A percentile compares a stretch with the other conserved stretches of the same genome.
phyloP scores from a whole-genome alignment of 53 echinoderm and acorn worm species.

The Glandiceps talaboti region DNA sequence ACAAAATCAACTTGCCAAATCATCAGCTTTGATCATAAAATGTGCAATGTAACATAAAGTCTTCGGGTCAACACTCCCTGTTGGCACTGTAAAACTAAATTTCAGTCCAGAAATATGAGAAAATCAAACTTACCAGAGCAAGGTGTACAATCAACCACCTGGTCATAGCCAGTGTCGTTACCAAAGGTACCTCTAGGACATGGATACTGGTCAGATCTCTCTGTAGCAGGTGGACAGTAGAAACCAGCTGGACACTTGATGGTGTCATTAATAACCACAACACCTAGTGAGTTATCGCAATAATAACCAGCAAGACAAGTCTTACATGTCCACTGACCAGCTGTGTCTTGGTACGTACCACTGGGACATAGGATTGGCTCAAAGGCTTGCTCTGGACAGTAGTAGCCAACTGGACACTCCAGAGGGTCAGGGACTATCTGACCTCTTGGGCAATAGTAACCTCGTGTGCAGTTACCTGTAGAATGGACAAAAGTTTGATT shows the following conservation, averaged over 20 bases:
- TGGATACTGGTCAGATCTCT: conserved; percentile 63
- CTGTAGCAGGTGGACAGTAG: conserved; percentile 74
- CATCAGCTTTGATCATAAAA: too few species aligned
- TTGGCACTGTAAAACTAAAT: too few species aligned
- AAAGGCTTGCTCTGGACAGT: conserved; percentile 80
- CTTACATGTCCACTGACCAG: conserved; percentile 76
- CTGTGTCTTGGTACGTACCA: conserved; percentile 70
- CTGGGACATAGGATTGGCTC: conserved; percentile 88
- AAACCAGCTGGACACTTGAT: conserved; percentile 80
- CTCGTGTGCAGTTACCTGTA: conserved; percentile 74
- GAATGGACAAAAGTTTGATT: too few species aligned
- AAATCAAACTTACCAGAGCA: conserved; percentile 53
- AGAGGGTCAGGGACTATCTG: conserved; percentile 64
- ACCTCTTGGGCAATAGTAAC: conserved; percentile 92
- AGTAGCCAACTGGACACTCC: conserved; percentile 79
- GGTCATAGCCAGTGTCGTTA: conserved; percentile 75
- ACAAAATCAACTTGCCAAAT: too few species aligned
- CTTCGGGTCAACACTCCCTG: too few species aligned
- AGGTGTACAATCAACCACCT: conserved; percentile 64
- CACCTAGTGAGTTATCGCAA: conserved; percentile 90
- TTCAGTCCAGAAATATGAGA: too few species aligned
- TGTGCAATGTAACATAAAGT: too few species aligned
- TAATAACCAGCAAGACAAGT: conserved; percentile 79
- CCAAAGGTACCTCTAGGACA: conserved; percentile 93
- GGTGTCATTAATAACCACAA: conserved; percentile 69